Conservation (phyloP, 2,797 vertebrate genomes). For the Semaprochilodus insignis region DNA sequence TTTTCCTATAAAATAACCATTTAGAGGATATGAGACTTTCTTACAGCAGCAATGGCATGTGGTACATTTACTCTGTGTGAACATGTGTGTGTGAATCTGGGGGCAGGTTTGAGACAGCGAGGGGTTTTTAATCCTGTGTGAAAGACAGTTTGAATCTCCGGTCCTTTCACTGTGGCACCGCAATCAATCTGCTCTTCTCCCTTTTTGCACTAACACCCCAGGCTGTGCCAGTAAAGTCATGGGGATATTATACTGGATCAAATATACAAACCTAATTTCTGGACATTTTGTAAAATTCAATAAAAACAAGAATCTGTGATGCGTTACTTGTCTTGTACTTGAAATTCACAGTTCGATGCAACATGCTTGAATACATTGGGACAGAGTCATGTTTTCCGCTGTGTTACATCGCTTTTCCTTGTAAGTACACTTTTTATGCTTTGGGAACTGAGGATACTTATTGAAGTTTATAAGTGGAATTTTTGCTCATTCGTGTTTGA, state of each 20-base stretch:
- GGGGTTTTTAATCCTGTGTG: constrained; percentile 79
- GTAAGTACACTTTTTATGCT: too few species aligned
- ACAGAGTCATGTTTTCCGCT: too few species aligned
- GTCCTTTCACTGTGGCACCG: constrained; percentile 72
- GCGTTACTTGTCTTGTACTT: too few species aligned
- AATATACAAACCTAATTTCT: too few species aligned
- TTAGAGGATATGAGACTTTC: neutral
- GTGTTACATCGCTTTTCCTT: too few species aligned
- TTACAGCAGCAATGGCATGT: neutral
- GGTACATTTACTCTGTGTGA: neutral
- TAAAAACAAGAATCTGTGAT: too few species aligned
- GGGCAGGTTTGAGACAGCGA: constrained; percentile 52
- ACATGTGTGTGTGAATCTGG: constrained; percentile 1
- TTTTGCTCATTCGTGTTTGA: too few species aligned
- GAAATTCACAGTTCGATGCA: too few species aligned
- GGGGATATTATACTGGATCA: constrained; percentile 8
- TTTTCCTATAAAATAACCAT: neutral
- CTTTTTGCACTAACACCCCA: constrained; percentile 65
- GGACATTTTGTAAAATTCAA: too few species aligned
- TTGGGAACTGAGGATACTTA: too few species aligned
- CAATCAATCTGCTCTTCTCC: constrained; percentile 79
- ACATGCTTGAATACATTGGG: too few species aligned
- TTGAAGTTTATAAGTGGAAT: too few species aligned
- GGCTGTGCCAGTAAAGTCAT: constrained; percentile 62
- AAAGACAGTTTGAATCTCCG: constrained; percentile 78